A percentile compares a stretch with the other conserved stretches of the same genome.
Conservation (phyloP, 2,888 invertebrate species). For the Cloeon dipterum region DNA sequence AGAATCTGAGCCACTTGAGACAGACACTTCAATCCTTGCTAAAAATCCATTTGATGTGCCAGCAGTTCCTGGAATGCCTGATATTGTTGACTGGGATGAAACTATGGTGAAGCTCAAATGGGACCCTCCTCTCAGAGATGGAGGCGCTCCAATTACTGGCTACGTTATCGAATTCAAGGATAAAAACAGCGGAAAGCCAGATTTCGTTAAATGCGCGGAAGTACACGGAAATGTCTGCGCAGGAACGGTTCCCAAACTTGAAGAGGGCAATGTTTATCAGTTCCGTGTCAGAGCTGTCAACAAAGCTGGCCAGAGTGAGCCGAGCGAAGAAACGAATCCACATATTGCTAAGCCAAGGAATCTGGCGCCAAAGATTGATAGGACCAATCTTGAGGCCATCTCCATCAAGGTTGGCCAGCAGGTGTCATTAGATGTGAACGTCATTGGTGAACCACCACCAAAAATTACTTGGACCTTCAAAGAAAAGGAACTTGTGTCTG, state of each 20-base stretch:
- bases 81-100: slow-evolving; percentile 77
- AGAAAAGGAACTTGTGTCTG: slow-evolving; percentile 24
- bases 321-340: slow-evolving; percentile 78
- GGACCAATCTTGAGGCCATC: slow-evolving; percentile 64
- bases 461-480: slow-evolving; percentile 74
- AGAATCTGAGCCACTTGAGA: slow-evolving; percentile 83
- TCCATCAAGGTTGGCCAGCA: slow-evolving; percentile 74
- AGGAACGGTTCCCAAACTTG: slow-evolving; percentile 70
- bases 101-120: slow-evolving; percentile 76
- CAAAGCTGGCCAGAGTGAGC: slow-evolving; percentile 82
- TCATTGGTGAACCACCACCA: slow-evolving; percentile 85
- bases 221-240: slow-evolving; percentile 62
- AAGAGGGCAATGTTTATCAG: slow-evolving; percentile 88
- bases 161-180: slow-evolving; percentile 86
- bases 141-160: slow-evolving; percentile 77
- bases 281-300: slow-evolving; percentile 87
- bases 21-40: slow-evolving; percentile 68
- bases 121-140: slow-evolving; percentile 74
- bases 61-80: slow-evolving; percentile 71
- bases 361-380: slow-evolving; percentile 83
- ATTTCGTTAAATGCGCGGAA: slow-evolving; percentile 67
- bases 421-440: slow-evolving; percentile 65
- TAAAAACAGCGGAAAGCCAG: slow-evolving; percentile 50
- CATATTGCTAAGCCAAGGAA: slow-evolving; percentile 74
- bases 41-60: slow-evolving; percentile 94